phyloP scores from a whole-genome alignment of 2,888 invertebrate genomes.

The Dasysyrphus albostriatus region DNA sequence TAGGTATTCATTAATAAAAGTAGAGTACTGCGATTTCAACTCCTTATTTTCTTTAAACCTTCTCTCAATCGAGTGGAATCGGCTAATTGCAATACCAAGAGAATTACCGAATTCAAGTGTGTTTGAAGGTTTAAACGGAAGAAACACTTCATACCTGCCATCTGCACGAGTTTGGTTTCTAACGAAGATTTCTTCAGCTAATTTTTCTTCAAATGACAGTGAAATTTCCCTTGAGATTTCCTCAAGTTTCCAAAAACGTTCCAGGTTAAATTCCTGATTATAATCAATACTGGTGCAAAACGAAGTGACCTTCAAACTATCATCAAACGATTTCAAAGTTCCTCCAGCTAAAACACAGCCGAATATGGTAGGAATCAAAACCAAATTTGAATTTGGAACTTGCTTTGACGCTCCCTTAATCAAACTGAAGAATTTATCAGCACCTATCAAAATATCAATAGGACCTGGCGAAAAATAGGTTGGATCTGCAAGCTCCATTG shows the following conservation, averaged over 20 bases:
- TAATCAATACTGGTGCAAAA: background rate
- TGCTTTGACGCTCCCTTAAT: background rate
- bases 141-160: background rate
- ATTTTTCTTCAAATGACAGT: constrained; percentile 12
- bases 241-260: constrained; percentile 24
- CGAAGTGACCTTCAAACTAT: background rate
- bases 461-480: background rate
- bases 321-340: background rate
- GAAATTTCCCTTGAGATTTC: background rate
- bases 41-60: constrained; percentile 23
- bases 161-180: background rate
- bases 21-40: constrained; percentile 36
- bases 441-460: constrained; percentile 3
- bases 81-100: constrained; percentile 31
- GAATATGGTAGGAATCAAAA: constrained; percentile 1
- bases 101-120: constrained; percentile 12
- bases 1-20: constrained; percentile 36
- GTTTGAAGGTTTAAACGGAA: background rate
- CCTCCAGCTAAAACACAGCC: background rate
- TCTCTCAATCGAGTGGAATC: constrained; percentile 34
- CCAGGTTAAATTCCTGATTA: constrained; percentile 4
- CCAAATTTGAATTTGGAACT: background rate
- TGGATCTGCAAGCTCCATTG: background rate
- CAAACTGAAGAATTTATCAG: background rate
- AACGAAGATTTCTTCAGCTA: constrained; percentile 7